These are phyloP conservation scores for Hipparchia sbordonii DNA, from an alignment of 2,888 invertebrate genomes.

Conservation along the genomic window DNA sequence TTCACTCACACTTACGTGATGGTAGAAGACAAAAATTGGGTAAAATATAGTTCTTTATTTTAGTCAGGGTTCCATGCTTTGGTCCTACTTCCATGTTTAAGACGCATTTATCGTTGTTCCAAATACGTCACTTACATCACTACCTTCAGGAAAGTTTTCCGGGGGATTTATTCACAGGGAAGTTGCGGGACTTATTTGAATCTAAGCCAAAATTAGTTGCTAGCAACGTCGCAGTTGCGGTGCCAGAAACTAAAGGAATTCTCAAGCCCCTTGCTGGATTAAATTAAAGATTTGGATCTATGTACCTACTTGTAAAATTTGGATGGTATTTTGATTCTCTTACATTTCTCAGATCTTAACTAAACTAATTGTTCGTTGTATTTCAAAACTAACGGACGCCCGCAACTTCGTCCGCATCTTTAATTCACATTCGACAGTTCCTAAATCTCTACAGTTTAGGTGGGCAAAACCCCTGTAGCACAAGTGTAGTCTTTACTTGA, in stretches of 20 bases:
- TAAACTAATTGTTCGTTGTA: background rate
- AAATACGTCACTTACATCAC: background rate
- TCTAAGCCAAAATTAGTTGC: slow-evolving; percentile 55
- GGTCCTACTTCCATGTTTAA: too few species aligned
- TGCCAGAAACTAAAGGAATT: slow-evolving; percentile 49
- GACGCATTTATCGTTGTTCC: background rate
- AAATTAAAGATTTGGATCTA: slow-evolving; percentile 25
- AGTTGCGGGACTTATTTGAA: slow-evolving; percentile 55
- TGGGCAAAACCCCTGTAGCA: too few species aligned
- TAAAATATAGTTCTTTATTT: too few species aligned
- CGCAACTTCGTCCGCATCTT: too few species aligned
- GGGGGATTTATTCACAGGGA: slow-evolving; percentile 54
- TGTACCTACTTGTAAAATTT: slow-evolving; percentile 21
- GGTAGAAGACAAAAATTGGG: too few species aligned
- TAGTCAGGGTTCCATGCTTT: too few species aligned
- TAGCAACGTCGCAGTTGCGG: slow-evolving; percentile 42
- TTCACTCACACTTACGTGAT: too few species aligned
- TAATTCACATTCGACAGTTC: too few species aligned
- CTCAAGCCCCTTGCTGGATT: slow-evolving; percentile 40
- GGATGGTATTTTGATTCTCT: slow-evolving; percentile 15
- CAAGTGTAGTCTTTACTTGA: too few species aligned
- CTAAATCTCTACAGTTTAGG: too few species aligned
- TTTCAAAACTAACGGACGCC: too few species aligned
- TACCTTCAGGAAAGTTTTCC: slow-evolving; percentile 32
- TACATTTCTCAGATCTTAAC: slow-evolving; percentile 10